Conservation (phyloP, 2,113 vertebrate species). For the Erythrocebus patas region DNA sequence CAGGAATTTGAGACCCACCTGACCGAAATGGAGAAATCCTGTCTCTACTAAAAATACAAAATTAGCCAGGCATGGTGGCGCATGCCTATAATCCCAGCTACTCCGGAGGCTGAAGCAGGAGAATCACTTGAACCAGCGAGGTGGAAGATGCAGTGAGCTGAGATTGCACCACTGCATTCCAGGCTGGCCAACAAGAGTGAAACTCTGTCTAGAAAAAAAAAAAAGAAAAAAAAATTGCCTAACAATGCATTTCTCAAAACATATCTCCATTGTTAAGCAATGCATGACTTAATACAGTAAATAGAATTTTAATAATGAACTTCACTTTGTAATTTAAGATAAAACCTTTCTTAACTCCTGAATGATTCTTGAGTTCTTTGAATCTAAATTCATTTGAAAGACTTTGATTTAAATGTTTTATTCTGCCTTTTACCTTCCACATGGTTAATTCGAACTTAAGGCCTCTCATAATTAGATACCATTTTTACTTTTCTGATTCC, state of each 20-base stretch:
- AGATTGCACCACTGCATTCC: no score
- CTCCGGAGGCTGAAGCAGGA: no score
- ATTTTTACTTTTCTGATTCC: conserved; percentile 27
- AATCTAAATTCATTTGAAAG: not conserved
- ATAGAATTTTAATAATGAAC: not conserved
- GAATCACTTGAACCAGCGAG: no score
- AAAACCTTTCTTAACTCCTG: not conserved
- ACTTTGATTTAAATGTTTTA: not conserved
- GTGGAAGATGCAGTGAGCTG: no score
- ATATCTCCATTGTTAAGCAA: not conserved
- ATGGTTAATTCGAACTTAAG: not conserved
- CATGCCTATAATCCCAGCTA: no score
- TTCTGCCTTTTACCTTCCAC: not conserved
- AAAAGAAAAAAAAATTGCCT: no score
- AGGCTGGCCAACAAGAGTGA: no score
- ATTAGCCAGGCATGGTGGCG: no score
- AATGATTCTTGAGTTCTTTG: not conserved
- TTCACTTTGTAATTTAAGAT: not conserved
- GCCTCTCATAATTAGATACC: not conserved
- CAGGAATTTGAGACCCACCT: no score
- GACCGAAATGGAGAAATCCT: no score
- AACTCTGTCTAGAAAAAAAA: no score
- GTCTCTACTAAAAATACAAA: no score
- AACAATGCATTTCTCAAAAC: not conserved
- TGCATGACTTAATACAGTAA: not conserved